Evolutionary conservation across 1,140 invertebrate species (phyloP).

Genomic region (Chrysomallon squamiferum): DNA sequence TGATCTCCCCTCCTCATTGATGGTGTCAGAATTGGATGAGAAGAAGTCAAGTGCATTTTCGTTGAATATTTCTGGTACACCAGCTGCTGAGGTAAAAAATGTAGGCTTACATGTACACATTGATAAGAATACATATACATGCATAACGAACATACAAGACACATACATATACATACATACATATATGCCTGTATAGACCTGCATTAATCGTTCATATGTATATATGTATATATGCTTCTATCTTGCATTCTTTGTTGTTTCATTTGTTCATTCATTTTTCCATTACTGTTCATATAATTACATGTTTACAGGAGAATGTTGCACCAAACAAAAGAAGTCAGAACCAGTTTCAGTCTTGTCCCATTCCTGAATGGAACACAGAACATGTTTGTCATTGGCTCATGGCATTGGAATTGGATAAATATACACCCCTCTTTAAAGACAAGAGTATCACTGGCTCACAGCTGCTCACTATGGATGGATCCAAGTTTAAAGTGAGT

Average conservation of each 20-base stretch:
- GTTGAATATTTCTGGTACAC: slow-evolving; percentile 47
- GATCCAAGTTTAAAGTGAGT: slow-evolving; percentile 80
- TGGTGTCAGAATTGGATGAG: slow-evolving; percentile 48
- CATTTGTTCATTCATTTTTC: background rate
- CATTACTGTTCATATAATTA: too few species aligned
- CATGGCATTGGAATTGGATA: slow-evolving; percentile 79
- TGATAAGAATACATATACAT: background rate
- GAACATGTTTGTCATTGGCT: slow-evolving; percentile 93
- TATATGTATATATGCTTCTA: background rate
- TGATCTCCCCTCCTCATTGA: slow-evolving; percentile 42
- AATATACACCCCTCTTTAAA: slow-evolving; percentile 82
- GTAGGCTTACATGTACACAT: too few species aligned
- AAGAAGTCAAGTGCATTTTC: slow-evolving; percentile 30
- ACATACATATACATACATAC: background rate
- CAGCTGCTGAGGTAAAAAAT: slow-evolving; percentile 42
- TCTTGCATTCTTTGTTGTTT: background rate
- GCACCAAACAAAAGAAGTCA: slow-evolving; percentile 32
- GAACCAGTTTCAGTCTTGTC: slow-evolving; percentile 58
- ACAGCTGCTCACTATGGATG: slow-evolving; percentile 81
- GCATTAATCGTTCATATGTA: background rate
- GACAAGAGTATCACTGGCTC: slow-evolving; percentile 84
- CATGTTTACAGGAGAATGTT: slow-evolving; percentile 37
- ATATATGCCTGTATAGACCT: background rate
- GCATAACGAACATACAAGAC: background rate
- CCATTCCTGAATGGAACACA: slow-evolving; percentile 84